phyloP scores from a whole-genome alignment of 2,113 vertebrate species.

The Mus pahari region DNA sequence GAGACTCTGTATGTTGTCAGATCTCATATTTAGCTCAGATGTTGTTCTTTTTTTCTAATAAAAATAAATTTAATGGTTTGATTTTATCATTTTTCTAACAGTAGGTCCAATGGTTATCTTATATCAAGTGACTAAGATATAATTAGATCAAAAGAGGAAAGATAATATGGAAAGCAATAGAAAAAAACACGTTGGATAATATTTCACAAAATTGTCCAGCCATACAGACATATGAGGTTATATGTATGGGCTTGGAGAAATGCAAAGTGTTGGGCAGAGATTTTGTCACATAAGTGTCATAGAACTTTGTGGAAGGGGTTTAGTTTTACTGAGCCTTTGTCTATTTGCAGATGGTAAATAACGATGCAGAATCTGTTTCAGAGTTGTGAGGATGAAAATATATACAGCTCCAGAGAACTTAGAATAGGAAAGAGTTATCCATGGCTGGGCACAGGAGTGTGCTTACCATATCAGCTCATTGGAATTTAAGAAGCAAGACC shows the following conservation, averaged over 20 bases:
- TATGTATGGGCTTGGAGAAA: neutral
- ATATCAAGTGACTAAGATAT: neutral
- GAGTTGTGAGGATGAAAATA: neutral
- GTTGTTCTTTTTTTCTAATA: neutral
- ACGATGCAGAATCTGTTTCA: neutral
- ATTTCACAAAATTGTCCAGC: neutral
- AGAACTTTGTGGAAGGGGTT: neutral
- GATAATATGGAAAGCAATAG: neutral
- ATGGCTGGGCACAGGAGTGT: neutral
- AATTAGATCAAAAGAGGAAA: neutral
- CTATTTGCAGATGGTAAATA: neutral
- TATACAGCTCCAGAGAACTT: neutral
- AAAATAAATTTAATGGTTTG: conserved; percentile 24
- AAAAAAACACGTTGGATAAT: neutral
- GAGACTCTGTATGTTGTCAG: neutral
- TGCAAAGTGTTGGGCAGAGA: neutral
- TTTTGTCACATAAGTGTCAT: neutral
- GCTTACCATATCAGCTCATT: neutral
- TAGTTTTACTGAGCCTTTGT: neutral
- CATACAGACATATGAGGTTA: neutral
- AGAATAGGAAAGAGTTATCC: neutral
- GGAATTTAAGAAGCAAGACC: neutral
- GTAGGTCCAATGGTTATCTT: neutral
- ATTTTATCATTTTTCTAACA: neutral
- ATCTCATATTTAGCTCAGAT: neutral